Conservation (phyloP, 1,140 invertebrate species). For the Venustaconcha ellipsiformis region DNA sequence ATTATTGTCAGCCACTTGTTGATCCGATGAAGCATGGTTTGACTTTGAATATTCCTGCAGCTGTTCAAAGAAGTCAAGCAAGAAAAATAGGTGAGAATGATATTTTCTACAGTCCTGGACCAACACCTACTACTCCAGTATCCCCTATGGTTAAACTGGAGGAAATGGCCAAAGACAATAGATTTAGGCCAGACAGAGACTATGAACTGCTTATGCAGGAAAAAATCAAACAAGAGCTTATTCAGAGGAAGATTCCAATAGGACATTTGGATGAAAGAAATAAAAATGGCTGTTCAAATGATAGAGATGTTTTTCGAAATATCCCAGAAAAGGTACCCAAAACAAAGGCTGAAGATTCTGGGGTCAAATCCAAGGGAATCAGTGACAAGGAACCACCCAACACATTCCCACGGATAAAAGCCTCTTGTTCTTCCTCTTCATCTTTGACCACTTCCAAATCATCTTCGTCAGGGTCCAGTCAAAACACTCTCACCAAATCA, state of each 20-base stretch:
- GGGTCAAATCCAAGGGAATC: background rate
- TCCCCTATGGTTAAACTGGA: conserved; percentile 21
- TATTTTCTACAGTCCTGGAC: conserved; percentile 21
- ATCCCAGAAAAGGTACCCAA: too few relatives aligned
- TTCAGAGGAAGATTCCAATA: conserved; percentile 7
- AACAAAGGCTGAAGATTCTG: too few relatives aligned
- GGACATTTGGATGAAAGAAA: too few relatives aligned
- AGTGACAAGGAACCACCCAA: conserved; percentile 17
- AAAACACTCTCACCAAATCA: conserved; percentile 38
- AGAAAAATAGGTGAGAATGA: background rate
- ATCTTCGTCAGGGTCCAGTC: background rate
- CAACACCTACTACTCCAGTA: conserved; percentile 22
- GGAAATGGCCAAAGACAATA: conserved; percentile 18
- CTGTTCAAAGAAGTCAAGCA: too few relatives aligned
- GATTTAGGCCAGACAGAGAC: conserved; percentile 13
- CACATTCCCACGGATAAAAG: conserved; percentile 19
- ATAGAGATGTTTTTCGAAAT: too few relatives aligned
- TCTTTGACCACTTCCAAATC: background rate
- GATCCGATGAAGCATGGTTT: too few relatives aligned
- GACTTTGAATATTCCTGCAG: too few relatives aligned
- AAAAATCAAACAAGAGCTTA: conserved; percentile 17
- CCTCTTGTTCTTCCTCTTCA: conserved; percentile 4
- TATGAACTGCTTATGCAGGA: conserved; percentile 17
- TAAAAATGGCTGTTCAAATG: too few relatives aligned
- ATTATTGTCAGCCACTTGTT: too few relatives aligned